Evolutionary conservation across 2,888 invertebrate species (phyloP).

Genomic region (Volucella inanis): DNA sequence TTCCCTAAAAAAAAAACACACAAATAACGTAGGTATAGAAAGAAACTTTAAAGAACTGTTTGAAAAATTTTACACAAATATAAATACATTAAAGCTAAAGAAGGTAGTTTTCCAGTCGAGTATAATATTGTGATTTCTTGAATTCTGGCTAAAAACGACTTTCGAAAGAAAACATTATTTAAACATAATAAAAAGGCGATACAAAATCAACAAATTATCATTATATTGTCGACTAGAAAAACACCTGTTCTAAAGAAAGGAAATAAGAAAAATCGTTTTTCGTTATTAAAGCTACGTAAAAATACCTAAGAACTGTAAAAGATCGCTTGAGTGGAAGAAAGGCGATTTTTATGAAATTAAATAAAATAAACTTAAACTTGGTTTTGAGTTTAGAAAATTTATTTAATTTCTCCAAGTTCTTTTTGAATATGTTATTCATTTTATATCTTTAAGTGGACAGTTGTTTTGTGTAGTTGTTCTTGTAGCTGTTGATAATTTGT

Average conservation of each 20-base stretch:
- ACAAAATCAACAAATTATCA: no score
- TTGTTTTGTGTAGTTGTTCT: constrained; percentile 42
- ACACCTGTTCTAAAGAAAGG: neutral
- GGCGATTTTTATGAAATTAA: constrained; percentile 78
- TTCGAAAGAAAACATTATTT: no score
- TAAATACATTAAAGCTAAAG: no score
- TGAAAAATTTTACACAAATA: neutral
- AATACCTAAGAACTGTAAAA: constrained; percentile 26
- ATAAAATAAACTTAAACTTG: constrained; percentile 40
- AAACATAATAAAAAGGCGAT: no score
- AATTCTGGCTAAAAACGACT: no score
- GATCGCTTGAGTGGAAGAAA: constrained; percentile 78
- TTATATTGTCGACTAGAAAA: no score
- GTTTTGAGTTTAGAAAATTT: constrained; percentile 31
- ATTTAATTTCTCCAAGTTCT: constrained; percentile 64
- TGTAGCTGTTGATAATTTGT: constrained; percentile 46
- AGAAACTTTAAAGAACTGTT: constrained; percentile 1
- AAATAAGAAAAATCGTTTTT: constrained; percentile 2
- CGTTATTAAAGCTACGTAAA: constrained; percentile 4
- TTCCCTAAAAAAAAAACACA: constrained; percentile 44
- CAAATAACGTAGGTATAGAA: constrained; percentile 52
- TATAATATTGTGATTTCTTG: no score
- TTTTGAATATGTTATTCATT: constrained; percentile 24
- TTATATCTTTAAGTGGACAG: constrained; percentile 54
- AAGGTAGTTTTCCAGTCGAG: no score